Evolutionary conservation across 2,797 vertebrate species (phyloP).

Genomic region (Coilia nasus): DNA sequence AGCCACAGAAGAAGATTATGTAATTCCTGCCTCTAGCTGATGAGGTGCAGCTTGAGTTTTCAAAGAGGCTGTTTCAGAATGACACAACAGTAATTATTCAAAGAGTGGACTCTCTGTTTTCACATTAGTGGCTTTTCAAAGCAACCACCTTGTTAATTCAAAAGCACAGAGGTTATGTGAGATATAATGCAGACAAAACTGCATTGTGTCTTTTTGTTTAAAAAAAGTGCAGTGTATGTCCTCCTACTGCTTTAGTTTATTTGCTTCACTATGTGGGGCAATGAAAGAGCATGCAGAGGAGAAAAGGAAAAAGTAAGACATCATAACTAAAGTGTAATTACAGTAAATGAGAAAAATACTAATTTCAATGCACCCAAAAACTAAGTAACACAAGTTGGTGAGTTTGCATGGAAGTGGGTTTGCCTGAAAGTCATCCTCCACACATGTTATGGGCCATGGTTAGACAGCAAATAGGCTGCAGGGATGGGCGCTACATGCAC

Average conservation of each 20-base stretch:
- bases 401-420: background rate
- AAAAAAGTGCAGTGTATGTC: background rate
- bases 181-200: background rate
- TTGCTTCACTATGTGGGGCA: background rate
- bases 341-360: background rate
- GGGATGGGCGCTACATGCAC: too few relatives aligned
- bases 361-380: background rate
- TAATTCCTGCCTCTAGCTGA: background rate
- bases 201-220: background rate
- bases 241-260: background rate
- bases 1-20: conserved; percentile 4
- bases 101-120: background rate
- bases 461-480: too few relatives aligned
- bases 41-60: conserved; percentile 4
- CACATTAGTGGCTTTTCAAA: conserved; percentile 14
- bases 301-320: background rate
- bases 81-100: conserved; percentile 11
- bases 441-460: too few relatives aligned
- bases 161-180: background rate
- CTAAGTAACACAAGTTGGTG: background rate
- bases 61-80: background rate
- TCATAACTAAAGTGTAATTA: background rate
- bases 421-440: too few relatives aligned
- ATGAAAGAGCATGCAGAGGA: background rate
- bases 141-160: background rate